Evolutionary conservation across 2,888 invertebrate genomes (phyloP), one percentile per base, ranked within the genome.

Genomic region (Dendrolimus houi): DNA sequence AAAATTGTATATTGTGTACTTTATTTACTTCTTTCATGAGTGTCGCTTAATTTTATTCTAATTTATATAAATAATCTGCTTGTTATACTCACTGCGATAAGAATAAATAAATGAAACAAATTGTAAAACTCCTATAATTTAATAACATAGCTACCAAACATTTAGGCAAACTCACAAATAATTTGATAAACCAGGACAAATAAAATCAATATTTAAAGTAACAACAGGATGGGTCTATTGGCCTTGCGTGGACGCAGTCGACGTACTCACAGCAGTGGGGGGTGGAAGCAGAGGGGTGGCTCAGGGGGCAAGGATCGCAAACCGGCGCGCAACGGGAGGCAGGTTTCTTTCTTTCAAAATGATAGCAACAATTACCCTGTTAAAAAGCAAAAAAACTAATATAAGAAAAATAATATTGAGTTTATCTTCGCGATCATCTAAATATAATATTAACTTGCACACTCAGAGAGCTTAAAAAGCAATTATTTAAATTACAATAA

Each of bases 341-440:
- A 12, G 71, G 65, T 53, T 73, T 77, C 64, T 77, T 79, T 62
- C 74, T 79, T 62, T 85, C 84, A 60, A 77, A 80, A 69, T 83
- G 81, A 67, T 66, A 83, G 71, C 82, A 83, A 78, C 75, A 80
- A 62, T 86, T 85, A 63, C 83, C 85, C 87, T 87, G 80, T 58
- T 57, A 58, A 66, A 61, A 60, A 68, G 65, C 62, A 67, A 61
- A 64, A 75, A 58, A 66, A 64, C 58, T 60, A 64, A 62, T 58
- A 62, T 60, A 56, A 56, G 55, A 47, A 9, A 47, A 47, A n/a
- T n/a, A 47, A 47, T 47, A 8, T 47, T 47, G 6, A 47, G 29
- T 29, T 29, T 3, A 29, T 6, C 3, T 29, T 29, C 29, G 6
- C 6, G 6, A 29, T 29, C 29, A 3, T 29, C 29, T 29, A 29